Percentiles rank a stretch among this genome's conserved stretches.
Evolutionary conservation across 2,888 invertebrate genomes (phyloP).

Genomic region (Keiferia lycopersicella): DNA sequence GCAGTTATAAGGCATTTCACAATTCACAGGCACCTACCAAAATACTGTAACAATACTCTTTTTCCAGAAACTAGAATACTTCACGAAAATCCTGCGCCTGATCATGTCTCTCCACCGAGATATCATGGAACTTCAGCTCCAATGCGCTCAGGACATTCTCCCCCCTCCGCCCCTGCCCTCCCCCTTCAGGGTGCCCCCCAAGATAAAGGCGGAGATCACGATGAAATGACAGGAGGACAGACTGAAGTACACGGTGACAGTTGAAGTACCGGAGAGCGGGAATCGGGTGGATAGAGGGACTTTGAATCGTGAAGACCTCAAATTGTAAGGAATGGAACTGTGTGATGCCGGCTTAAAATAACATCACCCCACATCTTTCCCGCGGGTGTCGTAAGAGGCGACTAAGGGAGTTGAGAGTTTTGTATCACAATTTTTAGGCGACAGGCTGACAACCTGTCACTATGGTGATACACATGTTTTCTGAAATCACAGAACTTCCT

Average conservation of each 20-base stretch:
- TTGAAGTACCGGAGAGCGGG: constrained; percentile 43
- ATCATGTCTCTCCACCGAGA: constrained; percentile 73
- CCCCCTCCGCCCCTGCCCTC: constrained; percentile 38
- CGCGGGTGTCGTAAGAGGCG: too few species aligned
- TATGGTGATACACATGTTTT: too few species aligned
- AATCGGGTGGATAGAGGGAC: constrained; percentile 32
- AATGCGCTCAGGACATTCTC: constrained; percentile 48
- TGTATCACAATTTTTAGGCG: too few species aligned
- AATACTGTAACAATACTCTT: neutral
- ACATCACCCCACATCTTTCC: too few species aligned
- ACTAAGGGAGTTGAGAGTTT: too few species aligned
- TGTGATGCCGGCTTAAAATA: too few species aligned
- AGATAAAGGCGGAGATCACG: constrained; percentile 65
- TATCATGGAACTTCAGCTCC: constrained; percentile 68
- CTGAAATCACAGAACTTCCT: too few species aligned
- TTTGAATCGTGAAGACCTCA: constrained; percentile 35
- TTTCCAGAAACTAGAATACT: constrained; percentile 73
- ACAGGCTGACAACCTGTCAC: too few species aligned
- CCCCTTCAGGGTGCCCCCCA: constrained; percentile 54
- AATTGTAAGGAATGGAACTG: neutral
- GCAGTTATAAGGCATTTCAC: too few species aligned
- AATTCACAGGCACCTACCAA: too few species aligned
- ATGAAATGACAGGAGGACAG: constrained; percentile 64
- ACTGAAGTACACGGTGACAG: constrained; percentile 46
- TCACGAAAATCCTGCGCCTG: constrained; percentile 69